Percentiles rank a stretch among this genome's conserved stretches.
phyloP scores from a whole-genome alignment of 2,113 vertebrate genomes.

The Archocentrus centrarchus region DNA sequence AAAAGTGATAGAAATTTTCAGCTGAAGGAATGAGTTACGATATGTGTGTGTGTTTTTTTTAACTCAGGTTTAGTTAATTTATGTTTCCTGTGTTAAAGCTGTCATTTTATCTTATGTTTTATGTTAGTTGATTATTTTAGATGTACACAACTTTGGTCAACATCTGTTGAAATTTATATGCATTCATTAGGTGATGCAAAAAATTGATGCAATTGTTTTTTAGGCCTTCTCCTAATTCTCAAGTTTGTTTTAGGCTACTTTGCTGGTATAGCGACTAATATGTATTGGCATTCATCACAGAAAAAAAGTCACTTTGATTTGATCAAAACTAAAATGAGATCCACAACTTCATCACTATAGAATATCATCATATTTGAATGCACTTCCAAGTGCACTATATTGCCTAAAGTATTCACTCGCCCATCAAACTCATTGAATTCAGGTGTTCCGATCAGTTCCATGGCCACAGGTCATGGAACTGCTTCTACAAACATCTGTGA shows the following conservation, averaged over 20 bases:
- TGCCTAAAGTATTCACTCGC: too few species aligned
- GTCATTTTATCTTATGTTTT: too few species aligned
- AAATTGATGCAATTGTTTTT: background rate
- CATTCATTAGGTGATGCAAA: background rate
- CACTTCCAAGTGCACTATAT: background rate
- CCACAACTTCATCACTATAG: background rate
- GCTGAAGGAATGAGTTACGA: background rate
- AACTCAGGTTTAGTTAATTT: too few species aligned
- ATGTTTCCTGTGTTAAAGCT: too few species aligned
- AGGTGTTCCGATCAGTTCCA: too few species aligned
- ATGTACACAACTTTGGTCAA: too few species aligned
- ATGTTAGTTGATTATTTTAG: too few species aligned
- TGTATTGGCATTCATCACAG: background rate
- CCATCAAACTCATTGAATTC: too few species aligned
- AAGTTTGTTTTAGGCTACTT: background rate
- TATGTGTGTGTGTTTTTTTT: too few species aligned
- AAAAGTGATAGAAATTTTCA: background rate
- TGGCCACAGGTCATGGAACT: too few species aligned
- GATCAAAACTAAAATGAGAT: background rate
- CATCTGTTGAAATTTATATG: background rate
- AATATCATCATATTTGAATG: background rate
- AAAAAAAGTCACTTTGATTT: background rate
- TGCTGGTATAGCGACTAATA: background rate
- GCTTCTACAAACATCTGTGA: too few species aligned
- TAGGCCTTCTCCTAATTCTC: background rate